Base-by-base conservation (phyloP, 2,113 vertebrate species). In the Prietella phreatophila region DNA sequence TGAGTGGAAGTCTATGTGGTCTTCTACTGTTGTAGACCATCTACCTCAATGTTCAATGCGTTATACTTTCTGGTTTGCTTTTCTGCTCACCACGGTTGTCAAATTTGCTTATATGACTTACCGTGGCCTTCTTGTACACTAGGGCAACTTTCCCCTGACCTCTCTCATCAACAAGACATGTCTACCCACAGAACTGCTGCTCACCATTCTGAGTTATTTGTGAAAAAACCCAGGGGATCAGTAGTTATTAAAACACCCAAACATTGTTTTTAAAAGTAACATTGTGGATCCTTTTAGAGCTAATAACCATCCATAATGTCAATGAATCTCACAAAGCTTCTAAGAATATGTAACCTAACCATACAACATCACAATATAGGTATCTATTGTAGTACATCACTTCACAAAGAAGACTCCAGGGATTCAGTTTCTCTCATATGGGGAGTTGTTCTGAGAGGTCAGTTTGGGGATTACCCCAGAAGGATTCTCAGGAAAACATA, bases 381-480 rank as follows among this genome's bases (percentile, higher is more conserved):
- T n/a, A 20, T 6, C 13, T 30, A 65, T 50, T 65, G 58, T 17
- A 65, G 42, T 42, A 83, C 58, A 83, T 42, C 36, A 63, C 65
- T 83, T 47, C 82, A 47, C 14, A 13, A 67, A 50, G 60, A 67
- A 67, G 42, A 27, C 47, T n/a, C 42, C 76, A 79, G 13, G 27
- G 47, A 53, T 50, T 50, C 22, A 27, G 75, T 50, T 78, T 78
- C 4, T 50, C 13, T 19, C 36, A 75, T 27, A 79, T 30, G 76
- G 7, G 7, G 14, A 56, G 78, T 33, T 55, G 25, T 55, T 55
- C 76, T 55, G 27, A 30, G 50, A 81, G 50, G 60, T 85, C 80
- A 84, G 85, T 75, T 84, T 25, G 47, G 58, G 63, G 42, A 80
- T 50, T 83, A 80, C 87, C 42, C 84, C 15, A 30, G 76, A 14